A percentile compares a stretch with the other conserved stretches of the same genome.
These are phyloP conservation scores for Glaucopsyche alexis DNA, from an alignment of 2,888 invertebrate genomes.

Conservation along the genomic window DNA sequence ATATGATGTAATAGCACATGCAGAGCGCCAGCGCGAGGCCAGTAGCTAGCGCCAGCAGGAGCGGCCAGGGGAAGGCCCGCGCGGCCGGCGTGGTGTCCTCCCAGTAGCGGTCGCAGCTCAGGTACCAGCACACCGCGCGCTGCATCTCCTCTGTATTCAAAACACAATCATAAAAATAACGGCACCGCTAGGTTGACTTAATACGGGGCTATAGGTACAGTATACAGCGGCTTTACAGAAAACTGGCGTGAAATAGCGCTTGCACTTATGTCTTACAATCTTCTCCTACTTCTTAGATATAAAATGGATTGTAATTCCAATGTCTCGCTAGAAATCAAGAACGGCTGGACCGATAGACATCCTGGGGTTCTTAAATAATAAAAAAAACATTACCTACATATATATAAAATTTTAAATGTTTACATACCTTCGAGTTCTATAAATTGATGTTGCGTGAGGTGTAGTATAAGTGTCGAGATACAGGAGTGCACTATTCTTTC, in stretches of 20 bases:
- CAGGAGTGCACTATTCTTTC: conserved; percentile 90
- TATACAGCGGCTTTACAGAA: background rate
- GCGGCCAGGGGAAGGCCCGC: conserved; percentile 90
- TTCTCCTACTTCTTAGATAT: too few species aligned
- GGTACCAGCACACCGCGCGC: conserved; percentile 93
- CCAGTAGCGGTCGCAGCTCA: conserved; percentile 96
- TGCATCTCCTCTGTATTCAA: conserved; percentile 87
- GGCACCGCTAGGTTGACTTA: too few species aligned
- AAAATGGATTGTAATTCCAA: too few species aligned
- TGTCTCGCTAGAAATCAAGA: too few species aligned
- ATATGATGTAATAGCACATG: conserved; percentile 95
- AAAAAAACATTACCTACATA: too few species aligned
- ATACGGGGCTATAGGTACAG: too few species aligned
- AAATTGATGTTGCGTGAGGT: conserved; percentile 90
- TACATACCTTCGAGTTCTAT: conserved; percentile 89
- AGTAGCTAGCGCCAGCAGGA: conserved; percentile 87
- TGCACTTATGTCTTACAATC: background rate
- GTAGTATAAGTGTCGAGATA: conserved; percentile 88
- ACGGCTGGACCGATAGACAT: too few species aligned
- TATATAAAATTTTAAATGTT: conserved; percentile 17
- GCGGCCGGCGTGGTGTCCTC: conserved; percentile 88
- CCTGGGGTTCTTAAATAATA: too few species aligned
- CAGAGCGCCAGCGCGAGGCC: conserved; percentile 90
- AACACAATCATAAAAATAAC: background rate
- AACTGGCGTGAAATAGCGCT: background rate